These are phyloP conservation scores for Mastomys natalensis DNA, from an alignment of 2,113 vertebrate genomes.

Conservation along the genomic window DNA sequence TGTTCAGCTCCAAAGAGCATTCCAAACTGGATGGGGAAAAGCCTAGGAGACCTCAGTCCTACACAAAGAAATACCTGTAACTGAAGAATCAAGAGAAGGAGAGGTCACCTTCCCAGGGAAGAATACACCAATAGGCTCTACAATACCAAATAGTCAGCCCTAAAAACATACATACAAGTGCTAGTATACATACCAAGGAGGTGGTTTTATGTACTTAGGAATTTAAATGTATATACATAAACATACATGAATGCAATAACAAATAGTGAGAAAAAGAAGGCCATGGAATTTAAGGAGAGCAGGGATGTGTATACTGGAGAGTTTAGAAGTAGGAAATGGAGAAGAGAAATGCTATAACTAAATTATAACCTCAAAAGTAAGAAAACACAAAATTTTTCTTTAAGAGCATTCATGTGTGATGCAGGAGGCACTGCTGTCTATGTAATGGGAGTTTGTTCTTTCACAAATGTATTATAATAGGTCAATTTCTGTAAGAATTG, in stretches of 20 bases:
- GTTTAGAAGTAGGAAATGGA: background rate
- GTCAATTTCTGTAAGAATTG: background rate
- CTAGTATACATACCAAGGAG: background rate
- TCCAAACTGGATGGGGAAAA: background rate
- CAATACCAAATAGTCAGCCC: background rate
- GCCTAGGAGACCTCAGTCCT: background rate
- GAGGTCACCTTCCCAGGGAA: background rate
- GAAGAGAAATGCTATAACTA: background rate
- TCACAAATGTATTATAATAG: background rate
- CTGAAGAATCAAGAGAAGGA: background rate
- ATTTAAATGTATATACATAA: background rate
- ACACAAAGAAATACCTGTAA: background rate
- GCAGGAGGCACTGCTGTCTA: background rate
- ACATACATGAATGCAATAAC: background rate
- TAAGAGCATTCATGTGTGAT: background rate
- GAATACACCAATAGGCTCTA: background rate
- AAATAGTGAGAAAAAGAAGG: background rate
- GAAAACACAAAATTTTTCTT: background rate
- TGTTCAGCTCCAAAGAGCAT: background rate
- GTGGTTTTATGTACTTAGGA: background rate
- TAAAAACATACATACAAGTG: background rate
- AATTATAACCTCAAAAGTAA: background rate
- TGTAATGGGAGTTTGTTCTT: background rate
- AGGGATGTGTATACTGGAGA: background rate
- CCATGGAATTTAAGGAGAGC: background rate